Base-by-base conservation (phyloP, 2,888 invertebrate species). In the Parochlus steinenii region DNA sequence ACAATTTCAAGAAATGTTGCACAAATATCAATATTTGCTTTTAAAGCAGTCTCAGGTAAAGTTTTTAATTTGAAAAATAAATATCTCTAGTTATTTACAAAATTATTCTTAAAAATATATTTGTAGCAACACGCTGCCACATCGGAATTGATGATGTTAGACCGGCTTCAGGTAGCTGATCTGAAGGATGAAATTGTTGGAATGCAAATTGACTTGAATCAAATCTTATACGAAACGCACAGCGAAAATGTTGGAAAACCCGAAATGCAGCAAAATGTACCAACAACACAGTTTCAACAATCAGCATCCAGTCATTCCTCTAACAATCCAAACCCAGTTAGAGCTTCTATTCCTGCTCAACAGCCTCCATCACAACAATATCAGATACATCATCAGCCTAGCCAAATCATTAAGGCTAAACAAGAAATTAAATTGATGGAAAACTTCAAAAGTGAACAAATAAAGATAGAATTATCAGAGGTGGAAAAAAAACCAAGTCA, bases 1-100 rank as follows among this genome's bases (percentile, higher is more conserved):
- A 42, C 79, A 77, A 55, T 77, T 74, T 49, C 66, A 67, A 19
- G 63, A 65, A 41, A 71, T 83, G 66, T 67, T 72, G 46, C 73
- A 74, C 47, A 81, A 79, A 54, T 82, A 76, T 54, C 69, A 74
- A 41, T 69, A 70, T 50, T 61, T 81, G 38, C 59, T 81, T 33
- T 59, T 79, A 45, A 75, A 78, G 56, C 81, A 82, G 48, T 79
- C 80, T 50, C 77, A 75, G 74, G 81, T 82, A 57, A 62, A 64
- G 49, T 24, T 17, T 19, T 30, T 18, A 14, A 2, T 25, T 18
- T 25, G 12, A 17, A 7, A 22, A 8, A 6, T 35, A 12, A n/a
- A n/a, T n/a, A n/a, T n/a, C n/a, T n/a, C 6, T 11, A 22, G 16
- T 23, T 35, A 16, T 17, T 22, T 12, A 16, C 5, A 35, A 7